phyloP scores from a whole-genome alignment of 1,140 invertebrate species.

The Drosophila mauritiana region DNA sequence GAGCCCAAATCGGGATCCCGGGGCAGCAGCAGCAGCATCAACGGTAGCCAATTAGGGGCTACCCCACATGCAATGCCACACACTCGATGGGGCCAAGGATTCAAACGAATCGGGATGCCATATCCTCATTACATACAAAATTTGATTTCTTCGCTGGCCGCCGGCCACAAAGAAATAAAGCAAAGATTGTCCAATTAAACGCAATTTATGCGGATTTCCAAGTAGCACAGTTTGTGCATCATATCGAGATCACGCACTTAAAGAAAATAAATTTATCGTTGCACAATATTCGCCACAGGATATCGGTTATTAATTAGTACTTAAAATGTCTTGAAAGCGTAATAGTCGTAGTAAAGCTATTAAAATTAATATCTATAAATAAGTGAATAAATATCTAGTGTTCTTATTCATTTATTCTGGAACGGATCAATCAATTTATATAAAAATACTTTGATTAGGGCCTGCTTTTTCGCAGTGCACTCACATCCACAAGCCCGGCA shows the following conservation, averaged over 20 bases:
- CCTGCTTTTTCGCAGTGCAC: not conserved
- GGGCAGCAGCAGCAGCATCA: slow-evolving; percentile 14
- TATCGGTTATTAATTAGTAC: not conserved
- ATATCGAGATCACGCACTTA: slow-evolving; percentile 30
- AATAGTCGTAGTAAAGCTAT: no score
- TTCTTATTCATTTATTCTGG: no score
- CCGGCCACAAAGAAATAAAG: slow-evolving; percentile 75
- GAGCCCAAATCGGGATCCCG: slow-evolving; percentile 4
- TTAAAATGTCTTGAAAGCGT: not conserved
- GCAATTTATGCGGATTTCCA: slow-evolving; percentile 80
- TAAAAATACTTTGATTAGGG: not conserved
- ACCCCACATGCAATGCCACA: slow-evolving; percentile 60
- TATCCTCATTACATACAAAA: slow-evolving; percentile 64
- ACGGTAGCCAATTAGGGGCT: slow-evolving; percentile 60
- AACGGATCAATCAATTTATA: no score
- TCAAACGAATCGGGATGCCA: slow-evolving; percentile 24
- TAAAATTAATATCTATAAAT: no score
- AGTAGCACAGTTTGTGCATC: slow-evolving; percentile 47
- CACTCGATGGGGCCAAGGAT: slow-evolving; percentile 34
- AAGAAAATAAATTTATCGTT: not conserved
- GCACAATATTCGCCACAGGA: not conserved
- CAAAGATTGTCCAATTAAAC: slow-evolving; percentile 80
- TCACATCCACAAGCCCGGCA: slow-evolving; percentile 22
- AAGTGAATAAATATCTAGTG: no score
- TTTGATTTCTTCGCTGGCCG: slow-evolving; percentile 48